phyloP scores from a whole-genome alignment of 2,797 vertebrate species.

The Hapalemur alaotrensis region DNA sequence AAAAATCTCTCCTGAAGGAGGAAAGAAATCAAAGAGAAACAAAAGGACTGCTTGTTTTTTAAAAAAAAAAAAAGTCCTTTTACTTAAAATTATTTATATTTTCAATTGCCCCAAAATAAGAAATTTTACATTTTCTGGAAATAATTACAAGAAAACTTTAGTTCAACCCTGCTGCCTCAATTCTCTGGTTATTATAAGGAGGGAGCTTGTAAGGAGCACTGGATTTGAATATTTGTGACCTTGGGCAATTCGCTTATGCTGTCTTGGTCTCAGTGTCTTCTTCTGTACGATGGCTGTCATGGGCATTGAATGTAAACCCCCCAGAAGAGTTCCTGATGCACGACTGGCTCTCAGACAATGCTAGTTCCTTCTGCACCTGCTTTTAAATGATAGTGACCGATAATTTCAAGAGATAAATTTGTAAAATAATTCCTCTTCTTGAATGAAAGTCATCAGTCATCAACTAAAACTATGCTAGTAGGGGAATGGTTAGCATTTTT shows the following conservation, averaged over 20 bases:
- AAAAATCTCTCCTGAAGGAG: neutral
- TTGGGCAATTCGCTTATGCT: neutral
- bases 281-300: neutral
- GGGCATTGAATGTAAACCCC: neutral
- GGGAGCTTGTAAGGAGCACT: neutral
- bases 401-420: neutral
- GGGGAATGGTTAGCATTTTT: neutral
- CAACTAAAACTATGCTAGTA: neutral
- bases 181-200: neutral
- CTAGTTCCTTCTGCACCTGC: neutral
- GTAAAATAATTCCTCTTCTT: neutral
- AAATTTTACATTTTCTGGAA: slow-evolving; percentile 26
- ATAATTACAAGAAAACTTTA: neutral
- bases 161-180: neutral
- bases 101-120: neutral
- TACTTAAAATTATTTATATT: slow-evolving; percentile 10
- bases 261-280: neutral
- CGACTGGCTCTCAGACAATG: neutral
- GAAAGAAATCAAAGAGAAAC: neutral
- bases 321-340: neutral
- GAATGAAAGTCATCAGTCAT: neutral
- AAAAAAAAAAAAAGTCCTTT: neutral
- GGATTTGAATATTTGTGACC: neutral
- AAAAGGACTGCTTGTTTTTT: neutral
- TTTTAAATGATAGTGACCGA: slow-evolving; percentile 21